Evolutionary conservation across 2,888 invertebrate genomes (phyloP), one percentile per base, ranked within the genome.

Genomic region (Cerastis leucographa): DNA sequence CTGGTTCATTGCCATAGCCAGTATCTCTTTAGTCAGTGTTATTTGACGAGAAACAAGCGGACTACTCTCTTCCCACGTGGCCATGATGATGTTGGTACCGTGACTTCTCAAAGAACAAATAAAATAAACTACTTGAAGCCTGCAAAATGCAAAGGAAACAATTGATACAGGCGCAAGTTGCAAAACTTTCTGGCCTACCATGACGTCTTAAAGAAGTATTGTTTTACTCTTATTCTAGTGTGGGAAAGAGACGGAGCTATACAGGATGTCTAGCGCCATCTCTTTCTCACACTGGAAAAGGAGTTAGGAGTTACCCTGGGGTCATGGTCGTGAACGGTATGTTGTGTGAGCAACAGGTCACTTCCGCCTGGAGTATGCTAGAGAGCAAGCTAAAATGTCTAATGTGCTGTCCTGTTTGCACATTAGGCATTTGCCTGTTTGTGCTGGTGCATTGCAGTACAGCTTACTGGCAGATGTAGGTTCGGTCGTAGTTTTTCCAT

Each of bases 21-120:
- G 81, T 71, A 68, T n/a, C 12, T 12, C n/a, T 54, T 12, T 44
- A 44, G 12, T 22, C 22, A 54, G 2, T 54, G 54, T n/a, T n/a
- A n/a, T n/a, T 12, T 54, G 11, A n/a, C 5, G 11, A 11, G 4
- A 12, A n/a, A 54, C 54, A 6, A 54, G 54, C 54, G n/a, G n/a
- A 54, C 11, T 54, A n/a, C 5, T 54, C 12, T 54, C 54, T n/a
- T 54, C 54, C 12, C 19, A 7, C 46, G 17, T 19, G 46, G 46
- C 19, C 46, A 46, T 46, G 46, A 46, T 49, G 19, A 19, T 49
- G 49, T 19, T 49, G 49, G 19, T 19, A 49, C 44, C 11, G 19
- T 49, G 49, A 49, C 49, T 6, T 49, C 44, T 44, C 49, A 49
- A 7, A 49, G 19, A 19, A 49, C 6, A 11, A 19, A 19, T 49